Base-by-base conservation (phyloP, 2,113 vertebrate genomes). In the Uria aalge region DNA sequence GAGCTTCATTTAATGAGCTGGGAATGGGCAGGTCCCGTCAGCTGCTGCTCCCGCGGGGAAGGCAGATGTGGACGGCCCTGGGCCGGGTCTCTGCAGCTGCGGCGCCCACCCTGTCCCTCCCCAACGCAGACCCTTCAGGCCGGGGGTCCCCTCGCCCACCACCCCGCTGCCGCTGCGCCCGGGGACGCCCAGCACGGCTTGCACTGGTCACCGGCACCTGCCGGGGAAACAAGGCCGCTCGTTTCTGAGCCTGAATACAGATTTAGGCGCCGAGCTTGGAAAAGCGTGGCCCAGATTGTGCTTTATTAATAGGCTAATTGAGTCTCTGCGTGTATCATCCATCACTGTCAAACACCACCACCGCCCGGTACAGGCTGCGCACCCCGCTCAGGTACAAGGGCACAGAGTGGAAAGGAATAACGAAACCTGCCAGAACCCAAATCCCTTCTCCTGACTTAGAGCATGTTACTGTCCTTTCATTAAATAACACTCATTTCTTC, bases 171-270 rank as follows among this genome's bases (percentile, higher is more conserved):
- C 8, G 21, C 26, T 16, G 47, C 4, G 5, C 57, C 55, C 2
- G 2, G 38, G 53, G 41, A 17, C 5, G 4, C 1, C 56, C 29
- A 4, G 72, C 30, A 8, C 8, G 1, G 73, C 21, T 10, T 9
- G 0, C 7, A 1, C 6, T 3, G 18, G 45, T 9, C 30, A 16
- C 36, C 2, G 6, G 72, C 38, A 34, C 71, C 80, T 18, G 30
- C 76, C 41, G 0, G 2, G 53, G 71, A 78, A 90, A 92, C 1
- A 12, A 63, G 87, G 87, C 32, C 7, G 2, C 50, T 75, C 41
- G 0, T n/a, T 47, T 41, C 2, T 11, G 24, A 80, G 78, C 79
- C 57, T 7, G 50, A 26, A 18, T 5, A 18, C 1, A 3, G 71
- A 64, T 30, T 64, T 22, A 41, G 87, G 84, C 32, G 84, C 50